A percentile compares a stretch with the other conserved stretches of the same genome.
These are phyloP conservation scores for Gallirallus australis DNA, from an alignment of 2,797 vertebrate genomes.

Conservation along the genomic window DNA sequence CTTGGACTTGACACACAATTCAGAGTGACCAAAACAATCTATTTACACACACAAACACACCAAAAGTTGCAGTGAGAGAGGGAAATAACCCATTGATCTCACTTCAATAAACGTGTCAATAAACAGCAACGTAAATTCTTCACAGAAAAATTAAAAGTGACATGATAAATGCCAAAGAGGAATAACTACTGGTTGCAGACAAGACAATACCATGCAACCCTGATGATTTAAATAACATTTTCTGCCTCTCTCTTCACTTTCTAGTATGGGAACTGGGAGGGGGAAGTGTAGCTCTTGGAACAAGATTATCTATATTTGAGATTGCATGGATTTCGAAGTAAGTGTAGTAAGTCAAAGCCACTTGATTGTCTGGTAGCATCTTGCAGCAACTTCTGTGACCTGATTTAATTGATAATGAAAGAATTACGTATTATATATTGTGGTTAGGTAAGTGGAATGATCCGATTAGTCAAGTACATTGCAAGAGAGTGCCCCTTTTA, in stretches of 20 bases:
- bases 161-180: background rate
- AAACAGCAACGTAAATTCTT: background rate
- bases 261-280: background rate
- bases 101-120: background rate
- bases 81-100: background rate
- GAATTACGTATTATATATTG: background rate
- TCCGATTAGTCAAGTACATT: slow-evolving; percentile 41
- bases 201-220: background rate
- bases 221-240: background rate
- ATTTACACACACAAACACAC: background rate
- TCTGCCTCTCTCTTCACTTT: background rate
- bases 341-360: background rate
- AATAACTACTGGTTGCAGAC: background rate
- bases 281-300: background rate
- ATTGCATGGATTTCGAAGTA: background rate
- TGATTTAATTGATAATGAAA: slow-evolving; percentile 36
- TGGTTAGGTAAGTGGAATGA: slow-evolving; percentile 54
- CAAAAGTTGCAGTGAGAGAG: background rate
- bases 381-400: background rate
- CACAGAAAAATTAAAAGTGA: background rate
- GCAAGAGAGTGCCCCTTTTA: slow-evolving; percentile 17
- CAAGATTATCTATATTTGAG: background rate
- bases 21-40: background rate
- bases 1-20: background rate
- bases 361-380: background rate